Evolutionary conservation across 2,888 invertebrate genomes (phyloP).

Genomic region (Sipha maydis): DNA sequence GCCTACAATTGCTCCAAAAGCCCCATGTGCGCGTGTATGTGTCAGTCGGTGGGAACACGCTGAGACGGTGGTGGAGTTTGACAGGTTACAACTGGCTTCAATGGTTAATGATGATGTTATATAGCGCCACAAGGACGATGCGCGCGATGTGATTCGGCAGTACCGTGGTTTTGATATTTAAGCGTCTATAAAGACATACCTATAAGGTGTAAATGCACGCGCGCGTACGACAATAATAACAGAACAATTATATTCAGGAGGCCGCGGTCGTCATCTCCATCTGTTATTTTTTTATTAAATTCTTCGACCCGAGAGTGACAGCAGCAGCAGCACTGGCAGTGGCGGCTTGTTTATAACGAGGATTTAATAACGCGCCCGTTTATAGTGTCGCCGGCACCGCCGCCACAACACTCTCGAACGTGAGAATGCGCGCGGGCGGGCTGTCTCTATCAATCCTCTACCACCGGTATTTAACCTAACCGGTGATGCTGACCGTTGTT

Average conservation of each 20-base stretch:
- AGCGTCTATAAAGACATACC: not conserved
- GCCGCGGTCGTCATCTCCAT: not conserved
- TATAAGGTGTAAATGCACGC: not conserved
- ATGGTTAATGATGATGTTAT: conserved; percentile 61
- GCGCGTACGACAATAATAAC: too few species aligned
- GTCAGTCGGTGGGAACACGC: conserved; percentile 31
- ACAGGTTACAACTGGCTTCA: conserved; percentile 58
- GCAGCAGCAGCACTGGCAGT: not conserved
- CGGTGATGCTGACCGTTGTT: not conserved
- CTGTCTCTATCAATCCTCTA: not conserved
- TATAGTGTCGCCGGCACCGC: conserved; percentile 6
- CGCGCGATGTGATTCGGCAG: conserved; percentile 42
- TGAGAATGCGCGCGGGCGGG: conserved; percentile 43
- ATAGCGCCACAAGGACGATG: conserved; percentile 60
- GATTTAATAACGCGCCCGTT: conserved; percentile 51
- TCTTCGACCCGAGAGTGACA: conserved; percentile 35
- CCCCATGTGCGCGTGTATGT: not conserved
- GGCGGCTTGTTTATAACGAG: conserved; percentile 41
- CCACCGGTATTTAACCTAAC: not conserved
- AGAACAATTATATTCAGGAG: not conserved
- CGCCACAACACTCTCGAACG: conserved; percentile 22
- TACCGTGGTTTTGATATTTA: not conserved
- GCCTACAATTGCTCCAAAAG: conserved; percentile 11
- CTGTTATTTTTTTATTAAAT: conserved; percentile 45
- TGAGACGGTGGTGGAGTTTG: conserved; percentile 44